These are phyloP conservation scores for Pterobdella sp. DNA, from an alignment of 2,888 invertebrate species.

Conservation along the genomic window DNA sequence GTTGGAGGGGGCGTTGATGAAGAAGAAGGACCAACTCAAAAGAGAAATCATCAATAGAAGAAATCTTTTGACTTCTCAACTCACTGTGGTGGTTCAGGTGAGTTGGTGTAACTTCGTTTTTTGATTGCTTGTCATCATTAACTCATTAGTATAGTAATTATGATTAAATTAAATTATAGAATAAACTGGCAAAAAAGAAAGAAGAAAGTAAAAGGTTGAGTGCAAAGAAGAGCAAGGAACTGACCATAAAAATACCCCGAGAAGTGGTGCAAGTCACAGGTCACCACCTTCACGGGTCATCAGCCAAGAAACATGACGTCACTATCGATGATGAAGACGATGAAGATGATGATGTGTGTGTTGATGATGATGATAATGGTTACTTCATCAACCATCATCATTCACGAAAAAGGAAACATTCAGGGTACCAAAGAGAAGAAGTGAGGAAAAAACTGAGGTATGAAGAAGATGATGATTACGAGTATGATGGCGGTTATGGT, in stretches of 20 bases:
- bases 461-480: background rate
- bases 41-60: constrained; percentile 86
- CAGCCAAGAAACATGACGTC: background rate
- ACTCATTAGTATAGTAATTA: background rate
- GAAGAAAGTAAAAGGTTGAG: background rate
- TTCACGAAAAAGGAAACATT: background rate
- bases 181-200: background rate
- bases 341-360: background rate
- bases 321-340: background rate
- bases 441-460: background rate
- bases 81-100: constrained; percentile 77
- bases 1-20: constrained; percentile 68
- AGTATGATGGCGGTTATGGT: background rate
- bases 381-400: background rate
- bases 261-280: no score
- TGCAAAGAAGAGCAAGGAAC: background rate
- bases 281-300: no score
- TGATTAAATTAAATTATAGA: background rate
- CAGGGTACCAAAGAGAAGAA: background rate
- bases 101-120: background rate
- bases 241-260: constrained; percentile 9
- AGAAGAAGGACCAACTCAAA: constrained; percentile 82
- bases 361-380: background rate
- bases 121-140: background rate
- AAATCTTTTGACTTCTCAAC: constrained; percentile 60